These are phyloP conservation scores for Anthopleura xanthogrammica DNA, from an alignment of 92 coral and sea anemone species.

Conservation along the genomic window DNA sequence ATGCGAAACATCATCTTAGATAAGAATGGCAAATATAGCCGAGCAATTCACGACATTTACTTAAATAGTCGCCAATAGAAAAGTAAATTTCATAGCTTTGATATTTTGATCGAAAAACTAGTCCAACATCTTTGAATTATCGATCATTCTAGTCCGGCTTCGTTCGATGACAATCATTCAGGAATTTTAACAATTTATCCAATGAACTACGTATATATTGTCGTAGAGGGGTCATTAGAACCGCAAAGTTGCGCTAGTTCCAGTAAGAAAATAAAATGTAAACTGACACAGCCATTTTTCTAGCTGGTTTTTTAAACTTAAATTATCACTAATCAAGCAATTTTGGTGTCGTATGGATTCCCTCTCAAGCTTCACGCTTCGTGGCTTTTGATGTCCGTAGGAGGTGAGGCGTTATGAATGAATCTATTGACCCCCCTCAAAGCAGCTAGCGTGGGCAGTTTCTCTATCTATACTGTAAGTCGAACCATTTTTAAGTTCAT, in stretches of 20 bases:
- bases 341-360: neutral
- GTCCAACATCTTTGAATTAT: neutral
- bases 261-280: neutral
- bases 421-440: neutral
- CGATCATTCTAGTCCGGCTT: neutral
- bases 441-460: neutral
- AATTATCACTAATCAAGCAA: neutral
- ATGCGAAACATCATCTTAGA: neutral
- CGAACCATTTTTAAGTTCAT: neutral
- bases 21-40: neutral
- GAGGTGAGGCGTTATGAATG: neutral
- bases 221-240: neutral
- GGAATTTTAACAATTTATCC: neutral
- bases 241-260: neutral
- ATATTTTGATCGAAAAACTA: neutral
- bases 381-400: neutral
- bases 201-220: neutral
- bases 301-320: neutral
- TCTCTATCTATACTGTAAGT: conserved; percentile 8
- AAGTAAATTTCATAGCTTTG: neutral
- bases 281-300: neutral
- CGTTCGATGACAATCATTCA: neutral
- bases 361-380: neutral
- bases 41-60: neutral
- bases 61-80: neutral